Conservation (phyloP, 1,140 invertebrate species). For the Cydia pomonella region DNA sequence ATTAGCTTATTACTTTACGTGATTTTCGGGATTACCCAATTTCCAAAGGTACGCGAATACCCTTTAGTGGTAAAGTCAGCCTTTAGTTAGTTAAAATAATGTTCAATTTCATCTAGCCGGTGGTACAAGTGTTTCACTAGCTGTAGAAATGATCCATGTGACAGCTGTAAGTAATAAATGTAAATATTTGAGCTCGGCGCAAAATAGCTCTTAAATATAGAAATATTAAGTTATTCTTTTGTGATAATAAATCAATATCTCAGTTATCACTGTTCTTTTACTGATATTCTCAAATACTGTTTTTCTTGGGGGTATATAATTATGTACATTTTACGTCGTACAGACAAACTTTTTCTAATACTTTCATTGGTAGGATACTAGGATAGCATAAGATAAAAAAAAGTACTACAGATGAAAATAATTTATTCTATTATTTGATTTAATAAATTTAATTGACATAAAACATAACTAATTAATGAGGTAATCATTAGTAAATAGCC, state of each 20-base stretch:
- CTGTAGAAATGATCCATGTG: too few relatives aligned
- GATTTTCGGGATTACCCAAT: too few relatives aligned
- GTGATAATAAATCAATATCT: slow-evolving; percentile 64
- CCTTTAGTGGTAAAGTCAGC: too few relatives aligned
- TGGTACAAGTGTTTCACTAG: background rate
- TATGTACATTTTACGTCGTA: too few relatives aligned
- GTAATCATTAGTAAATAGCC: background rate
- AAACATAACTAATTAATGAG: background rate
- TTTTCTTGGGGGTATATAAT: too few relatives aligned
- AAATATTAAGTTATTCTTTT: slow-evolving; percentile 65
- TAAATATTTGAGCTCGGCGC: background rate
- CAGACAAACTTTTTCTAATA: too few relatives aligned
- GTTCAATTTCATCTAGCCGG: background rate
- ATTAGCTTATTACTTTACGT: too few relatives aligned
- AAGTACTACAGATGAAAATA: background rate
- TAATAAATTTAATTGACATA: background rate
- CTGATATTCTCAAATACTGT: too few relatives aligned
- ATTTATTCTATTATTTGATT: background rate
- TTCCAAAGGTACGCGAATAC: too few relatives aligned
- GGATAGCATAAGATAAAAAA: background rate
- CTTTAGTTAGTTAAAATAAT: background rate
- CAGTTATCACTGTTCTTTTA: slow-evolving; percentile 43
- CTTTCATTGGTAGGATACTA: background rate
- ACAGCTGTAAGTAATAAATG: too few relatives aligned
- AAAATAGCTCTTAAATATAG: slow-evolving; percentile 58